These are phyloP conservation scores for Aphodius granarius DNA, from an alignment of 2,888 invertebrate species.

Conservation along the genomic window DNA sequence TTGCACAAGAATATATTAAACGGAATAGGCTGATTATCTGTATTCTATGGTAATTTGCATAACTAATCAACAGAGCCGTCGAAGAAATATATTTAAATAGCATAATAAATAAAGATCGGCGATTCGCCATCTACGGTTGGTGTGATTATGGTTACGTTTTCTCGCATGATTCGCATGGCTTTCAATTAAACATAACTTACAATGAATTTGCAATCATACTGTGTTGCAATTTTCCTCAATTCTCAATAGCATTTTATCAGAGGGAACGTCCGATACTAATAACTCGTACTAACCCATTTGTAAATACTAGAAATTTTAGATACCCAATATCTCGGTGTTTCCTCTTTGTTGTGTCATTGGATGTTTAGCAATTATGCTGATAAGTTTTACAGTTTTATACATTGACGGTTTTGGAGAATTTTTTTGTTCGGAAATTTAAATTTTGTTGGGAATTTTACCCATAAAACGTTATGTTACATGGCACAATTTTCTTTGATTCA, in stretches of 20 bases:
- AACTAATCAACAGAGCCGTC: neutral
- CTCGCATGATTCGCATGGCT: neutral
- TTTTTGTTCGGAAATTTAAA: too few species aligned
- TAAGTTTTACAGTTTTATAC: too few species aligned
- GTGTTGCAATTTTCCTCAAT: neutral
- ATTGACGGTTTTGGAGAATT: too few species aligned
- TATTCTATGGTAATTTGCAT: neutral
- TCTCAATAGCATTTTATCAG: neutral
- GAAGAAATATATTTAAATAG: neutral
- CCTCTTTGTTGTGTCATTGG: too few species aligned
- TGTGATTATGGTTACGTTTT: neutral
- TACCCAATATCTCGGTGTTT: too few species aligned
- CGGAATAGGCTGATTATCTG: neutral
- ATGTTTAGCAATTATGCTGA: too few species aligned
- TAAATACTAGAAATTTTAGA: too few species aligned
- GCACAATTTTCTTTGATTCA: too few species aligned
- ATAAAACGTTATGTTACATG: too few species aligned
- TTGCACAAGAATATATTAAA: neutral
- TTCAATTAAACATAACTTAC: neutral
- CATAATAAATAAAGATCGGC: neutral
- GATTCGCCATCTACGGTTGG: neutral
- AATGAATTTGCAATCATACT: neutral
- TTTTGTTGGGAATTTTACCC: too few species aligned
- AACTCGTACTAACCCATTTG: too few species aligned
- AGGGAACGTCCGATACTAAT: too few species aligned